Conservation (phyloP, 2,888 invertebrate genomes). For the Hartigia nigra region DNA sequence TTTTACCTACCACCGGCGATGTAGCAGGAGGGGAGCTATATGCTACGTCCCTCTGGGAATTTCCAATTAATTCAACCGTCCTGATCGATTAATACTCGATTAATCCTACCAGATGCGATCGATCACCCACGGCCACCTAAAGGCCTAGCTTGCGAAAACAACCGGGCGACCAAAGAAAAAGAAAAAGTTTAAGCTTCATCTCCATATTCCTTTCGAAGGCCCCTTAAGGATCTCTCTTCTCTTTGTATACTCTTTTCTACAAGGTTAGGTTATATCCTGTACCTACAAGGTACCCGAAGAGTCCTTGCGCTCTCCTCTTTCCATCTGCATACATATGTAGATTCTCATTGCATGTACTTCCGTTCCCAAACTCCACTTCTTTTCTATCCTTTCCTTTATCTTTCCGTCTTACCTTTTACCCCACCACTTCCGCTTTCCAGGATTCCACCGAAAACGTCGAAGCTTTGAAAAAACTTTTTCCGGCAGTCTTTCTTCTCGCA, state of each 20-base stretch:
- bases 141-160: background rate
- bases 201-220: background rate
- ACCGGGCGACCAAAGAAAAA: background rate
- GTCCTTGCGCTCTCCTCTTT: background rate
- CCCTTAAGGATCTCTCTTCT: background rate
- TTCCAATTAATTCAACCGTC: slow-evolving; percentile 39
- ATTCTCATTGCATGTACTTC: background rate
- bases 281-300: background rate
- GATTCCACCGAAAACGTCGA: background rate
- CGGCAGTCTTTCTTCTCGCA: background rate
- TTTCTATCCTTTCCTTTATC: background rate
- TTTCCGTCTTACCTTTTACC: background rate
- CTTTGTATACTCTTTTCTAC: background rate
- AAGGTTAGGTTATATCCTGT: background rate
- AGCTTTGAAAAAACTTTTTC: background rate
- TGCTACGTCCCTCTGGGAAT: slow-evolving; percentile 24
- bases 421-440: background rate
- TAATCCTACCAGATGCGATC: background rate
- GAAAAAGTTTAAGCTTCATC: background rate
- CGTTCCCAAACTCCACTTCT: background rate
- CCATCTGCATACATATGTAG: background rate
- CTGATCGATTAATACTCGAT: slow-evolving; percentile 38
- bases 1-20: too few relatives aligned
- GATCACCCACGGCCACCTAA: background rate
- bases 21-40: background rate